Conservation (phyloP, 2,797 vertebrate species). For the Dermochelys coriacea region DNA sequence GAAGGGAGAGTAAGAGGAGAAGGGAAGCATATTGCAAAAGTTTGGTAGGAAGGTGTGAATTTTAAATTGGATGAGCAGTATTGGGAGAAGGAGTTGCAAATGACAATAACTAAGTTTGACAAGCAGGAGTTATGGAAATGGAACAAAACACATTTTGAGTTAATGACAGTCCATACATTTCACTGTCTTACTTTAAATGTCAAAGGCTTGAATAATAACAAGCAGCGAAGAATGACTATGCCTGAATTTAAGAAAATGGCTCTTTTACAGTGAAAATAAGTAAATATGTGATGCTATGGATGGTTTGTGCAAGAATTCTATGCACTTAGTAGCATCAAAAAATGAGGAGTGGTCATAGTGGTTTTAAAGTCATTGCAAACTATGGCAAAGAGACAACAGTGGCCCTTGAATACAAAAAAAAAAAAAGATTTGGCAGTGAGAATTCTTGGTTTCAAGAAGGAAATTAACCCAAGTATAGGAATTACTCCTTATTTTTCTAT, state of each 20-base stretch:
- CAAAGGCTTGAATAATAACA: not conserved
- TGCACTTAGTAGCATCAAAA: not conserved
- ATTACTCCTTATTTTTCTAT: not conserved
- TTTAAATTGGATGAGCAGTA: not conserved
- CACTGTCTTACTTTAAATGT: accelerated
- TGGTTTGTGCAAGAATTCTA: not conserved
- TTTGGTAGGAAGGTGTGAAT: not conserved
- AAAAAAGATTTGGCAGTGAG: not conserved
- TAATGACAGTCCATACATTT: accelerated
- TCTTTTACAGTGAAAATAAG: not conserved
- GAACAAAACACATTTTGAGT: accelerated
- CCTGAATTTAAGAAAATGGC: not conserved
- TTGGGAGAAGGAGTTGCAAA: not conserved
- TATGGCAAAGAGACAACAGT: not conserved
- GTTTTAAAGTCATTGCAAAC: not conserved
- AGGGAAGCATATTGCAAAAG: not conserved
- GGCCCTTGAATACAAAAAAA: not conserved
- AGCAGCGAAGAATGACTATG: not conserved
- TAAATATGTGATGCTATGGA: not conserved
- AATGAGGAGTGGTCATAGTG: not conserved
- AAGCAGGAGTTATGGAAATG: not conserved
- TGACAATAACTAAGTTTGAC: not conserved
- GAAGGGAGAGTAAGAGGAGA: not conserved
- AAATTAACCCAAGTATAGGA: not conserved
- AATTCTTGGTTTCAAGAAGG: not conserved